Base-by-base conservation (phyloP, 2,113 vertebrate genomes). In the Martes martes region DNA sequence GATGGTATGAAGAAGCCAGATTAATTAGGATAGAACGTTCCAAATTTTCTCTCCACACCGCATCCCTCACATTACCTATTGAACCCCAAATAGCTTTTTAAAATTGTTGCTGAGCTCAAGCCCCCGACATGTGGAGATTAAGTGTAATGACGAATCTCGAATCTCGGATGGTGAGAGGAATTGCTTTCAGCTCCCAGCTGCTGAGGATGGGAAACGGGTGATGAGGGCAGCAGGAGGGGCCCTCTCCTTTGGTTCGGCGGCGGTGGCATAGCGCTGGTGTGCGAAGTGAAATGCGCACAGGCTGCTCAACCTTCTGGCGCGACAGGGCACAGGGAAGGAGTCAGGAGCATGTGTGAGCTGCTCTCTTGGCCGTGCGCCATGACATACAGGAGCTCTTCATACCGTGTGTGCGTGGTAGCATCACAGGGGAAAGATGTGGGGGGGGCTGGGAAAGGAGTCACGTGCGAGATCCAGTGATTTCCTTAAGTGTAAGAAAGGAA, bases 181-280 rank as follows among this genome's bases (percentile, higher is more conserved):
- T 69, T 95, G 95, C 95, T 96, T 93, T 97, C 59, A 24, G 69
- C 36, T 92, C 59, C 69, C 63, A 84, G 83, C 55, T 69, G 52
- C n/a, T 10, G 47, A 88, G 73, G 78, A 69, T 3, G 11, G 59
- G 59, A 57, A 65, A 24, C 0, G 0, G 52, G 84, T n/a, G 45
- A 47, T 16, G 55, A 10, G 81, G 52, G 45, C 33, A 36, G 57
- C 50, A 31, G 55, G 0, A 2, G 14, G 45, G n/a, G 2, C 23
- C 9, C 18, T 26, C 15, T 9, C 0, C 0, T 57, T 33, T 15
- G 31, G 26, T 36, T 96, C 73, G 33, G 1, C 2, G 23, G 11
- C 10, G 1, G 1, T 4, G 23, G 11, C 23, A 3, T 23, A 45
- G 52, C 1, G 13, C 73, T 9, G 1, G 50, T 1, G 4, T 55